phyloP scores from a whole-genome alignment of 2,797 vertebrate species.

The Poeciliopsis turneri region DNA sequence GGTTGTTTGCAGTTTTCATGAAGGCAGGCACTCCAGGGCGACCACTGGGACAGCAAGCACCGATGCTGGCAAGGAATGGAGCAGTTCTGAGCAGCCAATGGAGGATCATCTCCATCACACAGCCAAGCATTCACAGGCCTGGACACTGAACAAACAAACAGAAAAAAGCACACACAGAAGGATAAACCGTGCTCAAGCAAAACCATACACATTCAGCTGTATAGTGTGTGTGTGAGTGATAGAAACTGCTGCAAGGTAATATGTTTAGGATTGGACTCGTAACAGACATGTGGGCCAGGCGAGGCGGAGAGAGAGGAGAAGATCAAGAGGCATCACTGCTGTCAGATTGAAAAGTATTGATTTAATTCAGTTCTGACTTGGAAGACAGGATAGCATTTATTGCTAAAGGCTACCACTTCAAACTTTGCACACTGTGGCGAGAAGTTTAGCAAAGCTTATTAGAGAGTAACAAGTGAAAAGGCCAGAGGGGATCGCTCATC shows the following conservation, averaged over 20 bases:
- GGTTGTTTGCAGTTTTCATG: slow-evolving; percentile 88
- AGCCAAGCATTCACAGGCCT: slow-evolving; percentile 86
- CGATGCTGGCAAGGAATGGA: slow-evolving; percentile 82
- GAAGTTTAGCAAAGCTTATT: slow-evolving; percentile 5
- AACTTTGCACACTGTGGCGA: background rate
- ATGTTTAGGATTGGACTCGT: slow-evolving; percentile 20
- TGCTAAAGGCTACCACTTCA: slow-evolving; percentile 4
- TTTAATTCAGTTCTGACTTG: slow-evolving; percentile 13
- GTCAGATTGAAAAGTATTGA: slow-evolving; percentile 13
- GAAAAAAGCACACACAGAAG: slow-evolving; percentile 14
- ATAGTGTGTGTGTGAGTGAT: slow-evolving; percentile 5
- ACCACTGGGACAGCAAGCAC: slow-evolving; percentile 89
- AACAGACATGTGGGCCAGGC: slow-evolving; percentile 5
- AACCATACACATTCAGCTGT: slow-evolving; percentile 14
- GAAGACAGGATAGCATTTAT: slow-evolving; percentile 3
- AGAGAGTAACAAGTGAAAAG: slow-evolving; percentile 15
- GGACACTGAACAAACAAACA: slow-evolving; percentile 78
- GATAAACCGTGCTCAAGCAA: slow-evolving; percentile 34
- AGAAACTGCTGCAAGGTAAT: slow-evolving; percentile 16
- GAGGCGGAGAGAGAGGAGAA: slow-evolving; percentile 2
- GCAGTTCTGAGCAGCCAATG: slow-evolving; percentile 84
- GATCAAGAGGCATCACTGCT: slow-evolving; percentile 8
- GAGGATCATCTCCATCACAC: slow-evolving; percentile 83
- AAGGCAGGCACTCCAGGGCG: slow-evolving; percentile 87
- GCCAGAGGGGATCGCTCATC: slow-evolving; percentile 33